A percentile compares a stretch with the other conserved stretches of the same genome.
Conservation (phyloP, 2,888 invertebrate species). For the Lottia gigantea region DNA sequence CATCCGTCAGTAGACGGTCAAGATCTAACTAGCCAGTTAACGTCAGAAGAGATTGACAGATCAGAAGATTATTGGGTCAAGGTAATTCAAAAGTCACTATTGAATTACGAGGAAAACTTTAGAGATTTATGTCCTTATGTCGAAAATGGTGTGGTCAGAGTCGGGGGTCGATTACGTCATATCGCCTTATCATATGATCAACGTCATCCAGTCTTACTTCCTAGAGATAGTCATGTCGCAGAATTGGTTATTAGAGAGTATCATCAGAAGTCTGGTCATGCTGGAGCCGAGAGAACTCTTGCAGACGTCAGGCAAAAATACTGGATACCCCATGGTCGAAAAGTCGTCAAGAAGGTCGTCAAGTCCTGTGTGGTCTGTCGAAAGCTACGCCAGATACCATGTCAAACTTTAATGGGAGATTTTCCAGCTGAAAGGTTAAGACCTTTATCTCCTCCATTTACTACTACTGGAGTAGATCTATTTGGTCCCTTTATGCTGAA, state of each 20-base stretch:
- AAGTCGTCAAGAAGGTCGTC: constrained; percentile 8
- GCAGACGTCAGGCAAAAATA: not conserved
- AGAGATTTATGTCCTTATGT: constrained; percentile 13
- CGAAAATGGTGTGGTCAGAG: constrained; percentile 11
- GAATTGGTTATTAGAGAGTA: constrained; percentile 10
- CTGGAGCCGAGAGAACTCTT: constrained; percentile 21
- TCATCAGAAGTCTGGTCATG: constrained; percentile 13
- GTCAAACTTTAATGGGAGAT: constrained; percentile 18
- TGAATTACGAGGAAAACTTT: constrained; percentile 7
- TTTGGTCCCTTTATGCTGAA: constrained; percentile 22
- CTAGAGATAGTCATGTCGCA: constrained; percentile 7
- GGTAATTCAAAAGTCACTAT: constrained; percentile 4
- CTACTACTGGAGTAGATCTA: constrained; percentile 16
- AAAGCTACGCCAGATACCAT: constrained; percentile 4
- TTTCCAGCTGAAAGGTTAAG: constrained; percentile 13
- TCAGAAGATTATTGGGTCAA: constrained; percentile 15
- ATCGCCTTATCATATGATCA: not conserved
- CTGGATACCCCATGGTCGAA: constrained; percentile 17
- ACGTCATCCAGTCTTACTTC: constrained; percentile 15
- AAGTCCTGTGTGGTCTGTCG: constrained; percentile 19
- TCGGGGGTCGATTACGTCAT: constrained; percentile 20
- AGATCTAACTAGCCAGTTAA: not conserved
- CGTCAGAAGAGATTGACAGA: not conserved
- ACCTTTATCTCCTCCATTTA: constrained; percentile 15
- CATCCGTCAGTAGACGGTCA: not conserved